Conservation (phyloP, 2,113 vertebrate genomes). For the Tiliqua scincoides region DNA sequence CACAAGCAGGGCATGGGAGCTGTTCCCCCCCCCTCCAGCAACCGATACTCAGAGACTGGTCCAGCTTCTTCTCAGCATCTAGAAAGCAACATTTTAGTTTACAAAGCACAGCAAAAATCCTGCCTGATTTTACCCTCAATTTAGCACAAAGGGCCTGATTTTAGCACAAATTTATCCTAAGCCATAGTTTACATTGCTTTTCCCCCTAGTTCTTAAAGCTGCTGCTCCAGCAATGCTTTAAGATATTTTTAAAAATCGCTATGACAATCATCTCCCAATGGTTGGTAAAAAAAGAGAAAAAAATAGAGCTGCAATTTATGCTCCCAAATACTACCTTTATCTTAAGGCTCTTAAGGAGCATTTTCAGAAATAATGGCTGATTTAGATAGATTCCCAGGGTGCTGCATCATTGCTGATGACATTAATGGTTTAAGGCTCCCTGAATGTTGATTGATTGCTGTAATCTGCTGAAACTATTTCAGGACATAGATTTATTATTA, state of each 20-base stretch:
- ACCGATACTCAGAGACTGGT: no score
- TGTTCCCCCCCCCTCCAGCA: no score
- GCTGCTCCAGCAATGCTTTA: conserved; percentile 44
- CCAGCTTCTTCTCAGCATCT: not conserved
- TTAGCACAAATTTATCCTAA: not conserved
- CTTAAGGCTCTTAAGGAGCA: conserved; percentile 69
- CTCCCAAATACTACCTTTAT: conserved; percentile 65
- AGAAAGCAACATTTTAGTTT: not conserved
- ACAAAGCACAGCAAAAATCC: not conserved
- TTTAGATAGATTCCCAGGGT: conserved; percentile 79
- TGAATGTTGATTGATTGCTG: conserved; percentile 84
- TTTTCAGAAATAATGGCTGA: conserved; percentile 76
- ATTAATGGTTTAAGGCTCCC: conserved; percentile 80
- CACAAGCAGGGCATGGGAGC: no score
- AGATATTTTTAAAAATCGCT: conserved; percentile 36
- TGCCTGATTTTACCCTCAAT: not conserved
- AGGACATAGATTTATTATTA: conserved; percentile 81
- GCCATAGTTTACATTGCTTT: conserved; percentile 11
- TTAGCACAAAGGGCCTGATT: not conserved
- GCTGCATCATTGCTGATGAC: conserved; percentile 78
- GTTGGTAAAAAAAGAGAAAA: conserved; percentile 59
- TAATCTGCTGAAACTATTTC: conserved; percentile 86
- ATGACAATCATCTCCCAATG: conserved; percentile 64
- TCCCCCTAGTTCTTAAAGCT: conserved; percentile 48
- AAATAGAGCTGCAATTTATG: conserved; percentile 73